Percentiles rank a stretch among this genome's conserved stretches.
Evolutionary conservation across 1,140 invertebrate species (phyloP).

Genomic region (Cotesia chilonis): DNA sequence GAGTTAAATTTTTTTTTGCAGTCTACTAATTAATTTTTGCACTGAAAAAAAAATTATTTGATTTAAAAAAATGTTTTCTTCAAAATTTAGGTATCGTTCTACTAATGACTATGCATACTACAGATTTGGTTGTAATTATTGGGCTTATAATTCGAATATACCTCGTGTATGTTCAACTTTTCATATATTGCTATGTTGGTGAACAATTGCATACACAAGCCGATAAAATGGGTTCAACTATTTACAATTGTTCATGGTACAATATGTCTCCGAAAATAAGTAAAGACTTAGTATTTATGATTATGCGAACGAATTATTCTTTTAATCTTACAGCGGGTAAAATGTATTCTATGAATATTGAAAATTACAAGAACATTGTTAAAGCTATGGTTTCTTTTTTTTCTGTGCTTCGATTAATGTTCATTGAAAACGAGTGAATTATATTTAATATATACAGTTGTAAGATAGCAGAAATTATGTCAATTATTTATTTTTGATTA

Average conservation of each 20-base stretch:
- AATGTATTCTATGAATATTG: constrained; percentile 34
- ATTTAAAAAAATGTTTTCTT: no score
- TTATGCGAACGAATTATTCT: constrained; percentile 27
- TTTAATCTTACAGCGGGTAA: constrained; percentile 36
- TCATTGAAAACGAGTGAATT: constrained; percentile 1
- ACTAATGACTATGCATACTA: constrained; percentile 13
- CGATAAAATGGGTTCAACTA: constrained; percentile 2
- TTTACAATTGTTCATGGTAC: constrained; percentile 34
- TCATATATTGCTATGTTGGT: constrained; percentile 36
- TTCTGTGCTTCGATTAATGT: constrained; percentile 35
- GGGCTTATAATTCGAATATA: constrained; percentile 25
- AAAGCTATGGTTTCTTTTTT: constrained; percentile 37
- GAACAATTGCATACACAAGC: constrained; percentile 21
- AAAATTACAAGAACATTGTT: constrained; percentile 33
- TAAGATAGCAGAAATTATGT: no score
- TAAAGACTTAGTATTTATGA: constrained; percentile 30
- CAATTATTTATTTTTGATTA: no score
- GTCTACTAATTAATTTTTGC: no score
- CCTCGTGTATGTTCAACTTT: constrained; percentile 35
- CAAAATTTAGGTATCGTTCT: constrained; percentile 15
- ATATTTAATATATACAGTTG: no score
- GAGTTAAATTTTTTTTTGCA: no score
- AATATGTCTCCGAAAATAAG: constrained; percentile 23
- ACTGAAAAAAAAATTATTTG: no score
- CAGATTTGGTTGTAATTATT: constrained; percentile 3